A percentile compares a stretch with the other conserved stretches of the same genome.
Evolutionary conservation across 2,888 invertebrate genomes (phyloP).

Genomic region (Cactoblastis cactorum): DNA sequence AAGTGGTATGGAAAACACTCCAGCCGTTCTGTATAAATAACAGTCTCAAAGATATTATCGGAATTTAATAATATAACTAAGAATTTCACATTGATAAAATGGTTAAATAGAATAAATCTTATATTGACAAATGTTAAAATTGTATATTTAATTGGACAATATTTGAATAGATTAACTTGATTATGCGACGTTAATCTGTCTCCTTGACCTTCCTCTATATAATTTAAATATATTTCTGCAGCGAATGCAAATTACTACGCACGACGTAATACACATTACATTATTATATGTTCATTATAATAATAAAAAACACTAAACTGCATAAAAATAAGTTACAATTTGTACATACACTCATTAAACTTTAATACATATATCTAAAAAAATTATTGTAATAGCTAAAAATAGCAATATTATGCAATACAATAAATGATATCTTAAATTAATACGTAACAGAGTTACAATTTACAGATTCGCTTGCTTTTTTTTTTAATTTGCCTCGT

Average conservation of each 20-base stretch:
- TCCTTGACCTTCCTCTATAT: neutral
- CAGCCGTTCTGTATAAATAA: no score
- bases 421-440: neutral
- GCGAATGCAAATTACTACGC: neutral
- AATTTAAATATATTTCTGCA: neutral
- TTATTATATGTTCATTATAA: neutral
- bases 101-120: no score
- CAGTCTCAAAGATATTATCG: no score
- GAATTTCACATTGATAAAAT: no score
- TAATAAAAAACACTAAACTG: conserved; percentile 2
- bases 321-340: conserved; percentile 11
- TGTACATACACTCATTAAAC: conserved; percentile 6
- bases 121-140: no score
- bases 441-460: neutral
- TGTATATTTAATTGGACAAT: no score
- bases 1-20: no score
- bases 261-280: neutral
- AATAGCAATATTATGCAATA: conserved; percentile 10
- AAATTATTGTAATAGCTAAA: neutral
- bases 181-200: no score
- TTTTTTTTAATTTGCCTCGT: neutral
- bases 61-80: no score
- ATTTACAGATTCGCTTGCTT: neutral
- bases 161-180: no score
- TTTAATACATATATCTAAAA: conserved; percentile 1